phyloP scores from a whole-genome alignment of 1,140 invertebrate genomes.

The Sipha flava region DNA sequence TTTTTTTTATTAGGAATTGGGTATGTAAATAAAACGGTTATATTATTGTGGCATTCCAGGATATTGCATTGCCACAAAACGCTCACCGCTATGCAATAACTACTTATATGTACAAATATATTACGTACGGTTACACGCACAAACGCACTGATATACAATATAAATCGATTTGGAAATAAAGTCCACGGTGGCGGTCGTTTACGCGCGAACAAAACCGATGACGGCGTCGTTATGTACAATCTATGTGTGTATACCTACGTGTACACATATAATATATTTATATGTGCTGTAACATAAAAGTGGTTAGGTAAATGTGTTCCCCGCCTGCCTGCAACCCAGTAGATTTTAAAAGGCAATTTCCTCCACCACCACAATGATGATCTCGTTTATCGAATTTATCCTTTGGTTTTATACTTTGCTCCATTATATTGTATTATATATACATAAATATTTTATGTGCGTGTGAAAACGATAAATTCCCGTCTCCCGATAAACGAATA shows the following conservation, averaged over 20 bases:
- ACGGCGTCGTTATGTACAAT: too few relatives aligned
- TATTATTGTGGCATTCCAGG: too few relatives aligned
- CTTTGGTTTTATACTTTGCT: not conserved
- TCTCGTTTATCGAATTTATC: not conserved
- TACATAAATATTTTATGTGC: not conserved
- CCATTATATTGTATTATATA: not conserved
- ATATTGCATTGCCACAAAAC: too few relatives aligned
- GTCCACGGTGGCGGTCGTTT: not conserved
- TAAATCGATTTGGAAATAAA: not conserved
- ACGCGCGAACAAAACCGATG: not conserved
- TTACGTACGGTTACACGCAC: not conserved
- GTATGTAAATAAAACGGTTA: too few relatives aligned
- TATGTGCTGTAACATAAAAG: too few relatives aligned
- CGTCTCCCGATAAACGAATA: not conserved
- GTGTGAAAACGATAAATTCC: not conserved
- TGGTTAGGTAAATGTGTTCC: too few relatives aligned
- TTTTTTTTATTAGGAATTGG: too few relatives aligned
- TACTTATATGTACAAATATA: not conserved
- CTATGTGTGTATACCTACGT: not conserved
- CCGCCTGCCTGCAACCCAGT: not conserved
- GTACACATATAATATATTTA: not conserved
- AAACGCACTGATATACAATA: not conserved
- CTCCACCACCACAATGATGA: not conserved
- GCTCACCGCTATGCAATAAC: too few relatives aligned
- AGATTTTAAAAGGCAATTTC: constrained; percentile 3